Conservation (phyloP, 2,113 vertebrate species). For the Telmatochromis brichardi region DNA sequence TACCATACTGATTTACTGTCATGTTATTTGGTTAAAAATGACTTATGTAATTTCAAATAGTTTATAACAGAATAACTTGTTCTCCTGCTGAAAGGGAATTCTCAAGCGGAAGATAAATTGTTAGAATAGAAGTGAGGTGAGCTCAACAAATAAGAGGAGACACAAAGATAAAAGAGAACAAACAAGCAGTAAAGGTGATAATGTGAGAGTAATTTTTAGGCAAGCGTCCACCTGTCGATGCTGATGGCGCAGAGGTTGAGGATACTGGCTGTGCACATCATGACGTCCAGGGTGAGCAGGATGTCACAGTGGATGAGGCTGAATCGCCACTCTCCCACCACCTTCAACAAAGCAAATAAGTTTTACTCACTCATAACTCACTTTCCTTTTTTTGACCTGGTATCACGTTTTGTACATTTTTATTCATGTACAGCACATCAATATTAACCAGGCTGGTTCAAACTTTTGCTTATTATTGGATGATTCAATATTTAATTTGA, state of each 20-base stretch:
- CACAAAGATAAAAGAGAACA: background rate
- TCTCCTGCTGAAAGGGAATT: background rate
- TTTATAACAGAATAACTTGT: background rate
- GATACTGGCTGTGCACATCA: conserved; percentile 78
- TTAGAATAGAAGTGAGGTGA: background rate
- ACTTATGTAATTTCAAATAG: background rate
- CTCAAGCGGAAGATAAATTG: background rate
- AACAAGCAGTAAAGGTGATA: background rate
- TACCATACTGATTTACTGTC: background rate
- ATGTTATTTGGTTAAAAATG: background rate
- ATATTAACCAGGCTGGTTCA: background rate
- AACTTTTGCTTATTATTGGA: background rate
- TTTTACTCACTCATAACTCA: background rate
- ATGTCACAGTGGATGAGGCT: conserved; percentile 74
- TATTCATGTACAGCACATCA: background rate
- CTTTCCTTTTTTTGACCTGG: background rate
- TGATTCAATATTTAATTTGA: background rate
- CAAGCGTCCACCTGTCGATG: conserved; percentile 67
- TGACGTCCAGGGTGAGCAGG: conserved; percentile 73
- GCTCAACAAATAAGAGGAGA: background rate
- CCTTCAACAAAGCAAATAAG: conserved; percentile 37
- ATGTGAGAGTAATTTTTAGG: background rate
- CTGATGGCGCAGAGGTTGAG: conserved; percentile 77
- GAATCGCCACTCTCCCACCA: conserved; percentile 74
- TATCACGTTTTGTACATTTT: background rate